These are phyloP conservation scores for Alviniconcha strummeri DNA, from an alignment of 2,888 invertebrate genomes.

Conservation along the genomic window DNA sequence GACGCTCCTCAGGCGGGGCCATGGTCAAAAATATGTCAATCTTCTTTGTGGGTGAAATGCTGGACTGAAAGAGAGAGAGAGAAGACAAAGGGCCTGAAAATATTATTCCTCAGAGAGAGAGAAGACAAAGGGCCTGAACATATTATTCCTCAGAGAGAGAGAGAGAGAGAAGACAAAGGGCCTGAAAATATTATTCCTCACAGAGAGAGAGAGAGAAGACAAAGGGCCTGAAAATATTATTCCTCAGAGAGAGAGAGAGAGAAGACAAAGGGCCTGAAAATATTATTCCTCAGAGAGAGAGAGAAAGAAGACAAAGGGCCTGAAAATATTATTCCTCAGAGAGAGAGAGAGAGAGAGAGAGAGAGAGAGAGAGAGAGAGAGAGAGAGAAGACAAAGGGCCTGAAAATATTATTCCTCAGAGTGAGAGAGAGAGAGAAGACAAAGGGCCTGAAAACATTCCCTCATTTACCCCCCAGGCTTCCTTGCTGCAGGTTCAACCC, in stretches of 20 bases:
- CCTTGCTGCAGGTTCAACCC: too few species aligned
- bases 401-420: neutral
- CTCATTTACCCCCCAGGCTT: too few species aligned
- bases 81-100: neutral
- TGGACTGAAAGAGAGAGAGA: constrained; percentile 50
- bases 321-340: neutral
- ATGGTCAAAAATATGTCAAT: constrained; percentile 94
- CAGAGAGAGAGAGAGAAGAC: too few species aligned
- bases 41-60: constrained; percentile 84
- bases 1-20: constrained; percentile 86
- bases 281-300: constrained; percentile 14
- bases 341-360: too few species aligned
- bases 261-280: neutral
- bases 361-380: too few species aligned
- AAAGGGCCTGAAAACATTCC: neutral
- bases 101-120: neutral
- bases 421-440: neutral
- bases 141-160: neutral
- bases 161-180: neutral
- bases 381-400: too few species aligned
- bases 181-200: too few species aligned
- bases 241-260: too few species aligned
- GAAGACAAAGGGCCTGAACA: too few species aligned
- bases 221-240: too few species aligned
- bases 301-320: neutral